Percentiles rank a stretch among this genome's conserved stretches.
Conservation (phyloP, 2,113 vertebrate species). For the Pongo abelii region DNA sequence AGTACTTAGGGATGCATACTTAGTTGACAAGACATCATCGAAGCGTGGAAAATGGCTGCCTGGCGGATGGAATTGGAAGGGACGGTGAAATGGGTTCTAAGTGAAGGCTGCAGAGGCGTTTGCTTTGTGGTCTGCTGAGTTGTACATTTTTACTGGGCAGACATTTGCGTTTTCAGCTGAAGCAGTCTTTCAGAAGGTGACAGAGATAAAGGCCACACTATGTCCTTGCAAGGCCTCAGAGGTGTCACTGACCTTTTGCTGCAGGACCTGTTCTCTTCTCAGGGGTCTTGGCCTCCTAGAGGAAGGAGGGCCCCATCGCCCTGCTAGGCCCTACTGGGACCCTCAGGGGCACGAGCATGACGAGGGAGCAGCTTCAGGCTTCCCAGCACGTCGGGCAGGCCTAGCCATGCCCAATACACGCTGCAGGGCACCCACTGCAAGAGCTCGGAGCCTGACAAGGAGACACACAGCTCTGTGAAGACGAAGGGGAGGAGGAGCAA, state of each 20-base stretch:
- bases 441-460: too few species aligned
- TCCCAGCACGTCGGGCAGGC: neutral
- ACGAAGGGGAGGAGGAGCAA: neutral
- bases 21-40: rapidly evolving
- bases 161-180: neutral
- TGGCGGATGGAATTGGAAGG: neutral
- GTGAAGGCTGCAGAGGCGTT: neutral
- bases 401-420: neutral
- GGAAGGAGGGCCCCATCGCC: neutral
- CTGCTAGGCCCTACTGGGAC: neutral
- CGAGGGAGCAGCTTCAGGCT: neutral
- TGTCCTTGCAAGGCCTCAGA: neutral
- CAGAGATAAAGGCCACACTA: neutral
- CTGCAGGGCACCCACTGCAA: too few species aligned
- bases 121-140: neutral
- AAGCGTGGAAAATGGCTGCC: neutral
- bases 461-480: neutral
- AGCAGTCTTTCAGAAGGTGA: neutral
- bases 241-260: neutral
- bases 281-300: neutral
- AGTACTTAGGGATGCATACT: too few species aligned
- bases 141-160: neutral
- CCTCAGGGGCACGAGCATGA: neutral
- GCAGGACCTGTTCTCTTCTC: too few species aligned
- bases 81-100: neutral